Evolutionary conservation across 1,140 invertebrate genomes (phyloP).

Genomic region (Episyrphus balteatus): DNA sequence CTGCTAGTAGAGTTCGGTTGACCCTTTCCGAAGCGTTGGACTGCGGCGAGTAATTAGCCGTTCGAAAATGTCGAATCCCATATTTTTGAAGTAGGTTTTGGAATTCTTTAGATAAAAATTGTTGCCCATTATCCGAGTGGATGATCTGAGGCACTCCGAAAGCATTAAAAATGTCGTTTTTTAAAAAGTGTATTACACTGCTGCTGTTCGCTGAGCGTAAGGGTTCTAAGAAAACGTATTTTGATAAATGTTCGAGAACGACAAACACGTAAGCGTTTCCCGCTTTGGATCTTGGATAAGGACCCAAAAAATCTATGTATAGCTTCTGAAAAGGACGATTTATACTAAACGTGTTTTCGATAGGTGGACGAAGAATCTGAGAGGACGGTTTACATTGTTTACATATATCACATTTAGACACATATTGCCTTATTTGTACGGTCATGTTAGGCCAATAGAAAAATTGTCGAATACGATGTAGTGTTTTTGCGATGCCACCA

Average conservation of each 20-base stretch:
- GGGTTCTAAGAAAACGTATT: conserved; percentile 3
- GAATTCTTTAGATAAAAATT: conserved; percentile 7
- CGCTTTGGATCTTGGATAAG: too few relatives aligned
- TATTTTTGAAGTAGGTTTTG: too few relatives aligned
- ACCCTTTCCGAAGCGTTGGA: too few relatives aligned
- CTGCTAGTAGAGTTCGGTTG: too few relatives aligned
- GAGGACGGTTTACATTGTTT: neutral
- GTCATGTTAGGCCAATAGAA: conserved; percentile 1
- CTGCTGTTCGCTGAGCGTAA: neutral
- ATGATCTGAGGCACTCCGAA: too few relatives aligned
- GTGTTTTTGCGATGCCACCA: neutral
- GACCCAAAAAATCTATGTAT: too few relatives aligned
- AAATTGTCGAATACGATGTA: neutral
- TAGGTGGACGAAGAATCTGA: neutral
- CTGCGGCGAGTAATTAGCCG: too few relatives aligned
- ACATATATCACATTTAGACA: neutral
- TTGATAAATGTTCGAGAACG: conserved; percentile 4
- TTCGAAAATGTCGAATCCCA: too few relatives aligned
- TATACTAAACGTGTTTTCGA: neutral
- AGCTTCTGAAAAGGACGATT: too few relatives aligned
- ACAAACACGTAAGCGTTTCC: too few relatives aligned
- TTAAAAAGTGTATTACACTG: conserved; percentile 2
- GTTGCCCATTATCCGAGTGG: conserved; percentile 4
- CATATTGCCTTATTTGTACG: neutral
- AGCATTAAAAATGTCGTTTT: too few relatives aligned